Base-by-base conservation (phyloP, 2,113 vertebrate species). In the Chloropsis cyanopogon region DNA sequence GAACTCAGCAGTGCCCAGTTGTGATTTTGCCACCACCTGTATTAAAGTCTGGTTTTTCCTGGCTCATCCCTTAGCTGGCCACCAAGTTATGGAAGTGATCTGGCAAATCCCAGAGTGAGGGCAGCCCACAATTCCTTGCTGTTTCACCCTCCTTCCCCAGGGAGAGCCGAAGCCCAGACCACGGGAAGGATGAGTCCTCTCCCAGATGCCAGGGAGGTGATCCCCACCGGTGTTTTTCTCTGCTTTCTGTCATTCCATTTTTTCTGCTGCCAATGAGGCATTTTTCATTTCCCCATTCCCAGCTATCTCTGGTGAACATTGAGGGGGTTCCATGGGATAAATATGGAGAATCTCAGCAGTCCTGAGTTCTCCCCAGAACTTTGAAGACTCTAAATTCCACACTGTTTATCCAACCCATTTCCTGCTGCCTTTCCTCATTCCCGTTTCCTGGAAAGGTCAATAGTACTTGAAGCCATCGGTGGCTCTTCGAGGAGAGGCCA, bases 251-350 rank as follows among this genome's bases (percentile, higher is more conserved):
- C 14, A 8, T 21, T 60, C 53, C 88, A 3, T 75, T 78, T 61
- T 68, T 41, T 8, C 80, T 0, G 0, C 33, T 47, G 49, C 15
- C 47, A 64, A 1, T 0, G 20, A 23, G n/a, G 22, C 53, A 23
- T 80, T 72, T 71, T 53, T 39, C 75, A 11, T 44, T 75, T 71
- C 3, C 24, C 15, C 57, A 24, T 33, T 76, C 19, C 35, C 28
- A 8, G 7, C 37, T 37, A 1, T 6, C 0, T 0, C 57, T 65
- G 65, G 65, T 53, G 9, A 57, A 6, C 35, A 14, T 11, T 11
- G 4, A 54, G 54, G 47, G 15, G 23, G 8, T 25, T 57, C 49
- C 23, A 4, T 0, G 25, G 44, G 35, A 3, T 21, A 16, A 31
- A 29, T 1, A 2, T 9, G 42, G 12, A 75, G 78, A 52, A 26